Evolutionary conservation across 1,140 invertebrate species (phyloP).

Genomic region (Ephestia elutella): DNA sequence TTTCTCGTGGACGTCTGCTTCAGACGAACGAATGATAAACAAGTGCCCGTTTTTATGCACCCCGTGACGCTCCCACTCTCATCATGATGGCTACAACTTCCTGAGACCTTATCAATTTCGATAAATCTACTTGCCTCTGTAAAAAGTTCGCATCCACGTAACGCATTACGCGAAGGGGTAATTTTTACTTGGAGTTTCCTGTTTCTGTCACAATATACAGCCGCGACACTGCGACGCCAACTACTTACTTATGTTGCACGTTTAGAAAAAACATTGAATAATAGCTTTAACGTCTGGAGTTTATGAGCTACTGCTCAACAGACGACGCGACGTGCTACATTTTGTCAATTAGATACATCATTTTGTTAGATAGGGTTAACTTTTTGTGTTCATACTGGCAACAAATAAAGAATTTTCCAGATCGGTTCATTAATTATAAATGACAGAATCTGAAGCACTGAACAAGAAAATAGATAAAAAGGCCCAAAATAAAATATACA

Average conservation of each 20-base stretch:
- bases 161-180: constrained; percentile 14
- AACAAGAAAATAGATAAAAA: no score
- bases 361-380: no score
- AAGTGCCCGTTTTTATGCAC: constrained; percentile 24
- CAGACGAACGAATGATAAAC: constrained; percentile 17
- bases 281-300: neutral
- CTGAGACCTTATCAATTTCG: constrained; percentile 19
- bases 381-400: no score
- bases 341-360: no score
- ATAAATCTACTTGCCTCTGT: constrained; percentile 17
- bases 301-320: neutral
- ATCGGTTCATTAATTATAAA: no score
- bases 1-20: neutral
- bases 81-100: constrained; percentile 8
- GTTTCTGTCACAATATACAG: constrained; percentile 8
- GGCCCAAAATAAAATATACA: no score
- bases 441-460: no score
- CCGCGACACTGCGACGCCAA: neutral
- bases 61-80: constrained; percentile 4
- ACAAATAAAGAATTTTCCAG: no score
- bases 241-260: neutral
- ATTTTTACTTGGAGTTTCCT: constrained; percentile 20
- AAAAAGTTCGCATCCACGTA: constrained; percentile 10
- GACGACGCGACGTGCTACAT: no score
- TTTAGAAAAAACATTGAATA: neutral